Base-by-base conservation (phyloP, 2,797 vertebrate genomes). In the Ambastaia sidthimunki region DNA sequence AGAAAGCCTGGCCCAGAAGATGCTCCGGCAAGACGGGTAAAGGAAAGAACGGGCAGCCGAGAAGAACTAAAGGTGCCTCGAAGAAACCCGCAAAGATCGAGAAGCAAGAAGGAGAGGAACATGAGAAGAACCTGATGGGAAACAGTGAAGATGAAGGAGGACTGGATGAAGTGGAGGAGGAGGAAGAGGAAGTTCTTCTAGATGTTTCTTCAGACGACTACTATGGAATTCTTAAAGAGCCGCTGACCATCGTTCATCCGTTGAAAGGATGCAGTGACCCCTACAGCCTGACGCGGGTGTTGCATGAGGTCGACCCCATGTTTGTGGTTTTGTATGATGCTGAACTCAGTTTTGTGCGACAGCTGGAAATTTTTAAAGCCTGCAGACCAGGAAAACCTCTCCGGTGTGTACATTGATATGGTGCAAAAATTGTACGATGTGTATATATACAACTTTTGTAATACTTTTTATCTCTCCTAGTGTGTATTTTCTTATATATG, bases 401-500 rank as follows among this genome's bases (percentile, higher is more conserved):
- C 76, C 95, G 96, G 96, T 93, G 34, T 34, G 78, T 73, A 73
- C 16, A 23, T 60, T 50, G n/a, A 21, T 31, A 28, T 37, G 2
- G 2, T 60, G 57, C 5, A 47, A 44, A 62, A 21, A 0, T 15
- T 23, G 11, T 18, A 12, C 4, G 15, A 18, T 37, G 34, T 37
- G 48, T 34, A n/a, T 47, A 44, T 1, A 1, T 6, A 16, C 3
- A 18, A 41, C 13, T 31, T 70, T 6, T 76, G 68, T 71, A 44
- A 4, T 55, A 18, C 11, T 73, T 3, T 48, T 21, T 62, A 7
- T 15, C 7, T 69, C 47, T 84, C 86, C 0, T 47, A 96, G 98
- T 88, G 98, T 99, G 84, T 99, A 99, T 89, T 99, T 99, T 88
- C 95, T 99, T 4, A 96, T 99, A 65, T 99, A 99, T 1, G 96